phyloP scores from a whole-genome alignment of 2,888 invertebrate genomes.

The Cynaeus angustus region DNA sequence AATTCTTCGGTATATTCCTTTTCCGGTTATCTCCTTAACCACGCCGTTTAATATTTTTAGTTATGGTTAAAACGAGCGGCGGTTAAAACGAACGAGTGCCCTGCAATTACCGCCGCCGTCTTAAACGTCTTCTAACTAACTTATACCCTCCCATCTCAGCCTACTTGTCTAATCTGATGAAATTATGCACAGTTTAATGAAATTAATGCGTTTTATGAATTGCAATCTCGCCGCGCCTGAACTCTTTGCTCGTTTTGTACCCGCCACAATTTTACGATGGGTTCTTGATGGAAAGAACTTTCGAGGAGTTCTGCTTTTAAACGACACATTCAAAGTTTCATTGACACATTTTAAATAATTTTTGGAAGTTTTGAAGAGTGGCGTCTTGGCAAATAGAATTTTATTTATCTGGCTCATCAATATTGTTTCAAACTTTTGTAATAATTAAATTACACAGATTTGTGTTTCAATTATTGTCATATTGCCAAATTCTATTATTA shows the following conservation, averaged over 20 bases:
- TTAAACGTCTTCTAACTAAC: slow-evolving; percentile 42
- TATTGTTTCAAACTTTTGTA: no score
- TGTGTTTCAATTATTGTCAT: no score
- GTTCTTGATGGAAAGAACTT: background rate
- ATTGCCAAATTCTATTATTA: no score
- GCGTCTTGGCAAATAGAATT: no score
- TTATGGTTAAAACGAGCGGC: slow-evolving; percentile 51
- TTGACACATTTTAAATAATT: no score
- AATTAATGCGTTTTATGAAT: slow-evolving; percentile 41
- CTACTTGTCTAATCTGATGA: slow-evolving; percentile 53
- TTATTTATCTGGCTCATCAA: no score
- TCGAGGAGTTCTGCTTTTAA: no score
- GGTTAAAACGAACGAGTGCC: slow-evolving; percentile 49
- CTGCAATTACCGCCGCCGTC: slow-evolving; percentile 50
- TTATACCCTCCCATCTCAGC: slow-evolving; percentile 48
- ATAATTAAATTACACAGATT: no score
- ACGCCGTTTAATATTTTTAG: slow-evolving; percentile 54
- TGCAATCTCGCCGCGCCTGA: slow-evolving; percentile 32
- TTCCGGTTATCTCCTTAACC: slow-evolving; percentile 56
- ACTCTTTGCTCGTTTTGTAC: background rate
- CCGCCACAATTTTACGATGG: background rate
- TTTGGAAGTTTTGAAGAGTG: no score
- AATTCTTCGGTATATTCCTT: slow-evolving; percentile 57
- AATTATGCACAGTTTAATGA: slow-evolving; percentile 52
- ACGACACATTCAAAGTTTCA: no score